Conservation (phyloP, 2,797 vertebrate genomes). For the Ceyx erithaca region DNA sequence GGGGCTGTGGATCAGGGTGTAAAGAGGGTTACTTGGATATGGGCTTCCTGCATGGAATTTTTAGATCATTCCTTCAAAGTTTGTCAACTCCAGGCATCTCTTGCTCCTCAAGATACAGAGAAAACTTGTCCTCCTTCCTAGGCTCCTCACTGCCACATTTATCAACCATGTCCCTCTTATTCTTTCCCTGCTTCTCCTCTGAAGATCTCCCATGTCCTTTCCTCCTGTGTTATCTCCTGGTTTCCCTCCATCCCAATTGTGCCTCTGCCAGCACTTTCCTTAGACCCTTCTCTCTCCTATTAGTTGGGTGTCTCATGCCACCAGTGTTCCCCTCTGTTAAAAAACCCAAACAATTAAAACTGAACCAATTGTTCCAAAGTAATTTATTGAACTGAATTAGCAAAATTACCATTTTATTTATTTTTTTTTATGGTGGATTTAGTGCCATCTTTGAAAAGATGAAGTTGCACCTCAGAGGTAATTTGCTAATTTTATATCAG, state of each 20-base stretch:
- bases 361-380: neutral
- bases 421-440: neutral
- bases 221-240: neutral
- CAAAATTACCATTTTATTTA: neutral
- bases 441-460: neutral
- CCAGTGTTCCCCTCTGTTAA: neutral
- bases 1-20: neutral
- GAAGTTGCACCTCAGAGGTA: neutral
- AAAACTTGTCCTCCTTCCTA: neutral
- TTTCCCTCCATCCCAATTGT: neutral
- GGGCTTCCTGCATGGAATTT: rapidly evolving
- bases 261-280: neutral
- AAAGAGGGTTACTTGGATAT: neutral
- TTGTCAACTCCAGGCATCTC: neutral
- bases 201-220: neutral
- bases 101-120: neutral
- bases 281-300: rapidly evolving
- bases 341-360: neutral
- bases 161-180: neutral
- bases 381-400: neutral
- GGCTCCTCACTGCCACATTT: neutral
- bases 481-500: neutral
- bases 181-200: neutral
- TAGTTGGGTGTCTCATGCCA: neutral
- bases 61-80: neutral